These are phyloP conservation scores for Struthidea cinerea DNA, from an alignment of 2,113 vertebrate species.

Conservation along the genomic window DNA sequence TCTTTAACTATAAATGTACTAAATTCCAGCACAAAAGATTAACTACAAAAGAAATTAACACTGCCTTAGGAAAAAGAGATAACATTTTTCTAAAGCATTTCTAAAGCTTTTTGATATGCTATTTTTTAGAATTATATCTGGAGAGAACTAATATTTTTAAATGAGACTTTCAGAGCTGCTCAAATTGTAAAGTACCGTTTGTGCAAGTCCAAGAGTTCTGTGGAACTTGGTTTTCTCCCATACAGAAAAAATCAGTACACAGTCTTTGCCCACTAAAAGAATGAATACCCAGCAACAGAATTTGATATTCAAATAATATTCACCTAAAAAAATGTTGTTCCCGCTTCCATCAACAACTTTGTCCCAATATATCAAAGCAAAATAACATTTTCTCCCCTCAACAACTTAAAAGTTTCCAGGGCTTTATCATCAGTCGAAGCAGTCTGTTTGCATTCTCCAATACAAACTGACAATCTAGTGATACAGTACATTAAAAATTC, in stretches of 20 bases:
- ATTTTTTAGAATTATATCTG: slow-evolving; percentile 73
- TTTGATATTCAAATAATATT: background rate
- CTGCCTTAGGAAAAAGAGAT: slow-evolving; percentile 76
- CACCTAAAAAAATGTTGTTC: background rate
- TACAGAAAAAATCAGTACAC: background rate
- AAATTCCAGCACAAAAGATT: slow-evolving; percentile 78
- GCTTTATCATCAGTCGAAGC: slow-evolving; percentile 40
- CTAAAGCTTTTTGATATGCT: slow-evolving; percentile 74
- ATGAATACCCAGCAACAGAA: background rate
- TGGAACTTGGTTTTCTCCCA: slow-evolving; percentile 16
- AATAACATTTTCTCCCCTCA: background rate
- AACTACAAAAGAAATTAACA: slow-evolving; percentile 85
- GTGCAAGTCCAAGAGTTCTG: slow-evolving; percentile 30
- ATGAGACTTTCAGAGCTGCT: slow-evolving; percentile 57
- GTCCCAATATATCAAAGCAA: background rate
- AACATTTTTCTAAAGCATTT: slow-evolving; percentile 76
- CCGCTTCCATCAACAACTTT: background rate
- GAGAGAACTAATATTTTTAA: slow-evolving; percentile 75
- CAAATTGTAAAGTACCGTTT: slow-evolving; percentile 48
- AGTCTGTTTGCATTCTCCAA: slow-evolving; percentile 69
- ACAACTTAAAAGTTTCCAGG: slow-evolving; percentile 42
- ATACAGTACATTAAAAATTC: slow-evolving; percentile 75
- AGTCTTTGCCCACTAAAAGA: background rate
- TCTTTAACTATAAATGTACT: slow-evolving; percentile 81
- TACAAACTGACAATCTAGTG: slow-evolving; percentile 69